Conservation (phyloP, 2,888 invertebrate species). For the Coelinius sp. region DNA sequence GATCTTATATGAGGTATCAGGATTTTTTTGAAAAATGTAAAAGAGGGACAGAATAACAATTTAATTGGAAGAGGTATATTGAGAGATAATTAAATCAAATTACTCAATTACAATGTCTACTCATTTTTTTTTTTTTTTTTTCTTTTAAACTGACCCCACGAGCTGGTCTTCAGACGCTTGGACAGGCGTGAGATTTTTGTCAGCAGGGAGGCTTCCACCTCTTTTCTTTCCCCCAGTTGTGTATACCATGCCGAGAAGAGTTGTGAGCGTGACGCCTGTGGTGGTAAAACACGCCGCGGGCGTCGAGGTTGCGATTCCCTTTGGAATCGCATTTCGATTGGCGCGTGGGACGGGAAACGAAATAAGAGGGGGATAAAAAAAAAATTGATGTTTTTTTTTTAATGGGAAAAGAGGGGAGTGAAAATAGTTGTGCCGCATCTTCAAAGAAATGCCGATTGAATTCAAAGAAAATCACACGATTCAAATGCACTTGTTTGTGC, state of each 20-base stretch:
- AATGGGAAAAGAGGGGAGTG: neutral
- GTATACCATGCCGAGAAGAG: neutral
- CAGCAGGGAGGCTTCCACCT: neutral
- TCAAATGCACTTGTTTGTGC: conserved; percentile 12
- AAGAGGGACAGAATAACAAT: too few relatives aligned
- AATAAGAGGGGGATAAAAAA: conserved; percentile 19
- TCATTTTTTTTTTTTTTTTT: neutral
- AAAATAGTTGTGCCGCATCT: conserved; percentile 4
- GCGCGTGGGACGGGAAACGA: neutral
- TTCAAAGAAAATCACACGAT: conserved; percentile 21
- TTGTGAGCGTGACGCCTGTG: conserved; percentile 20
- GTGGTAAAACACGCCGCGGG: conserved; percentile 36
- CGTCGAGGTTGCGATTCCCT: conserved; percentile 21
- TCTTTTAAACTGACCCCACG: neutral
- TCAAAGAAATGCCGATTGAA: conserved; percentile 12
- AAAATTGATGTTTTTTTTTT: too few relatives aligned
- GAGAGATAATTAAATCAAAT: neutral
- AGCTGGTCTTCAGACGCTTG: neutral
- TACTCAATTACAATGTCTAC: neutral
- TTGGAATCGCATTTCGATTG: conserved; percentile 34
- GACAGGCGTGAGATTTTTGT: conserved; percentile 15
- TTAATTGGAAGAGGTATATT: too few relatives aligned
- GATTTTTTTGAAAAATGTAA: too few relatives aligned
- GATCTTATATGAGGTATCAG: conserved; percentile 24
- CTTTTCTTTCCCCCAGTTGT: neutral